phyloP scores from a whole-genome alignment of 2,888 invertebrate species.

The Brachynemurus nebulosus region DNA sequence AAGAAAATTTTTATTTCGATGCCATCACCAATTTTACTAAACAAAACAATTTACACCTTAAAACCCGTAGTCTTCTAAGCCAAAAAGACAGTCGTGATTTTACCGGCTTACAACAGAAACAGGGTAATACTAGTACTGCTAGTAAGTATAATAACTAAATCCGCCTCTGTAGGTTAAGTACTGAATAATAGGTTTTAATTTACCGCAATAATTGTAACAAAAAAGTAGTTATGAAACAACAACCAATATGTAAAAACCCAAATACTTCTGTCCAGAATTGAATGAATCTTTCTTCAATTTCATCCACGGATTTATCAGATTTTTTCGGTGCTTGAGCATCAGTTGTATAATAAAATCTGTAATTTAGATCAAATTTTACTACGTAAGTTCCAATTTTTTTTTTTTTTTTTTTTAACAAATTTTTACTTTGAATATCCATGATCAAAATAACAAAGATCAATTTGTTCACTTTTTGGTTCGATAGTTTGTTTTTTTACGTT shows the following conservation, averaged over 20 bases:
- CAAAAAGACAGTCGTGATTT: no score
- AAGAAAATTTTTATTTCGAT: no score
- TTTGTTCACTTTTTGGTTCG: conserved; percentile 26
- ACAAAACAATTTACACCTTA: no score
- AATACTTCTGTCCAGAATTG: conserved; percentile 55
- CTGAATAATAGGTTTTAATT: no score
- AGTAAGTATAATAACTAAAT: no score
- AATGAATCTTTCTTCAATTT: conserved; percentile 41
- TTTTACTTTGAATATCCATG: conserved; percentile 48
- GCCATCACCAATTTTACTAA: no score
- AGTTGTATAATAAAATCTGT: conserved; percentile 44
- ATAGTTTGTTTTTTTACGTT: background rate
- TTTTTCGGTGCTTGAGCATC: conserved; percentile 43
- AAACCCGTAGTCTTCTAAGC: no score
- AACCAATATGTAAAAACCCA: conserved; percentile 44
- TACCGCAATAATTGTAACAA: conserved; percentile 42
- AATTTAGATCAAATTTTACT: conserved; percentile 12
- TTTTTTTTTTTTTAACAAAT: no score
- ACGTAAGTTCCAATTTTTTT: background rate
- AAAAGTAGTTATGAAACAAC: conserved; percentile 45
- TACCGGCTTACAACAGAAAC: no score
- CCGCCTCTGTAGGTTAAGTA: no score
- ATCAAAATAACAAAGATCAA: conserved; percentile 54
- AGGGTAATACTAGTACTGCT: no score
- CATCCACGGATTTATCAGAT: conserved; percentile 42